Percentiles rank a stretch among this genome's conserved stretches.
These are phyloP conservation scores for Ascidia mentula DNA, from an alignment of 23 tunicate species.

Conservation along the genomic window DNA sequence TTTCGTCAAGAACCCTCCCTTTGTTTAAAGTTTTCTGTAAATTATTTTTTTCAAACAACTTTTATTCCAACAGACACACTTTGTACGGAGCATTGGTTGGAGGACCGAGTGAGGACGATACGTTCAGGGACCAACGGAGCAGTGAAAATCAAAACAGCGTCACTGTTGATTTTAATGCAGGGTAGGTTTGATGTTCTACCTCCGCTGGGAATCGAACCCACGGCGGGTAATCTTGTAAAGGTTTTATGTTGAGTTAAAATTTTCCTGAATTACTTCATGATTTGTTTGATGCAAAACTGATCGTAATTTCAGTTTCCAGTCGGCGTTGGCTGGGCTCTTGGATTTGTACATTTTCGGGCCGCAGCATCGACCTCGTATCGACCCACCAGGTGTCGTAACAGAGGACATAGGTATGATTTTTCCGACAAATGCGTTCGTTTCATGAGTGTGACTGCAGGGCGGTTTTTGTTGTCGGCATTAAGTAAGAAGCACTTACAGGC, in stretches of 20 bases:
- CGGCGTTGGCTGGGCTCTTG: slow-evolving; percentile 72
- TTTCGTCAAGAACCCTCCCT: too few relatives aligned
- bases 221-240: background rate
- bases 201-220: too few relatives aligned
- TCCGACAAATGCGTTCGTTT: too few relatives aligned
- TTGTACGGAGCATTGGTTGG: slow-evolving; percentile 90
- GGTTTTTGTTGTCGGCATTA: too few relatives aligned
- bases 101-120: slow-evolving; percentile 65
- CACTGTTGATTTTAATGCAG: slow-evolving; percentile 89
- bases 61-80: slow-evolving; percentile 35
- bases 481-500: too few relatives aligned
- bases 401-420: slow-evolving; percentile 43
- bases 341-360: slow-evolving; percentile 69
- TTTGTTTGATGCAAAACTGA: background rate
- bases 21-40: too few relatives aligned
- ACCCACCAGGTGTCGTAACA: slow-evolving; percentile 59
- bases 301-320: slow-evolving; percentile 46
- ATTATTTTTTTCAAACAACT: too few relatives aligned
- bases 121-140: slow-evolving; percentile 36
- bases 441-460: too few relatives aligned
- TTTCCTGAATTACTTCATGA: background rate
- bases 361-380: slow-evolving; percentile 56
- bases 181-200: too few relatives aligned
- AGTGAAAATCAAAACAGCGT: slow-evolving; percentile 85
- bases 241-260: background rate